Conservation (phyloP, 2,113 vertebrate species). For the Nannospalax galili region DNA sequence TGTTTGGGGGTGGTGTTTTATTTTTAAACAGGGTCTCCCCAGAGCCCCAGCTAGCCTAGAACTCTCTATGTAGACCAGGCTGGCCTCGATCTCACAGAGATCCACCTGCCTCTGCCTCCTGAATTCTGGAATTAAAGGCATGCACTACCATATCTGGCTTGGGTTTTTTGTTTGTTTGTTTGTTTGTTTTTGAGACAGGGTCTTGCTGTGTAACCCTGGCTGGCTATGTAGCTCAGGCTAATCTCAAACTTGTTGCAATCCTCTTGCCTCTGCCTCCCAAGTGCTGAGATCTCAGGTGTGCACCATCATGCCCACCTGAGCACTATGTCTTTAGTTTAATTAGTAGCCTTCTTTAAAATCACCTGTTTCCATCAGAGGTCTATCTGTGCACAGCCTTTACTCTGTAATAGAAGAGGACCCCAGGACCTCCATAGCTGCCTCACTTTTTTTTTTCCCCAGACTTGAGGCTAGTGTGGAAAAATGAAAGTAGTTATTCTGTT, state of each 20-base stretch:
- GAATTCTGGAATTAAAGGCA: too few relatives aligned
- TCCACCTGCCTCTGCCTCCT: too few relatives aligned
- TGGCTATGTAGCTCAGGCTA: too few relatives aligned
- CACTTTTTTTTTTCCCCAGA: background rate
- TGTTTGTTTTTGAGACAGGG: background rate
- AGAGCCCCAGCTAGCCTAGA: too few relatives aligned
- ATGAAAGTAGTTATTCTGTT: background rate
- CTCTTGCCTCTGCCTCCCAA: background rate
- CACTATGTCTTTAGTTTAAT: constrained; percentile 14
- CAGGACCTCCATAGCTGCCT: background rate
- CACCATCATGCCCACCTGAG: background rate
- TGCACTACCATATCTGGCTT: too few relatives aligned
- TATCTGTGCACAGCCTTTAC: background rate
- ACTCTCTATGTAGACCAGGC: too few relatives aligned
- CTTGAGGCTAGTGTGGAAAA: background rate
- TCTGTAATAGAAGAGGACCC: background rate
- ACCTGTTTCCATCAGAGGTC: background rate
- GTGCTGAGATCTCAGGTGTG: background rate
- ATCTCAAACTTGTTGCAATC: background rate
- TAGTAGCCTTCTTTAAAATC: constrained; percentile 52
- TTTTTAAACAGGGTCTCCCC: too few relatives aligned
- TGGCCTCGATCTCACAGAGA: too few relatives aligned
- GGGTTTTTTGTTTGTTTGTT: too few relatives aligned
- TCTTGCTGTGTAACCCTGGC: background rate
- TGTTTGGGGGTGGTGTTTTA: too few relatives aligned